Percentiles rank a stretch among this genome's conserved stretches.
phyloP scores from a whole-genome alignment of 1,140 invertebrate species.

The Drosophila lacteicornis region DNA sequence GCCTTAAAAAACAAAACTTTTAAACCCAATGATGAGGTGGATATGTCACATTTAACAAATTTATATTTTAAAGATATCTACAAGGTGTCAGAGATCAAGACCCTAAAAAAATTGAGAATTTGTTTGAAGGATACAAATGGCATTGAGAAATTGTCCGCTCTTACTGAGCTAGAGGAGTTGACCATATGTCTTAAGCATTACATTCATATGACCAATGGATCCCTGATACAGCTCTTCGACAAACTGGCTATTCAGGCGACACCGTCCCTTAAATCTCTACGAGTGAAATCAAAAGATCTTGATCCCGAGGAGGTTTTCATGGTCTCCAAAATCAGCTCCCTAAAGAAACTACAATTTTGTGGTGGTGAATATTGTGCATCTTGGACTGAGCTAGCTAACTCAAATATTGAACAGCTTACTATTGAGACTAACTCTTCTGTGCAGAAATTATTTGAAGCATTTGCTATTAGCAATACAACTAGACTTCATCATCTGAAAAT shows the following conservation, averaged over 20 bases:
- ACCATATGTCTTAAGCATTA: background rate
- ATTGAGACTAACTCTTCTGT: too few relatives aligned
- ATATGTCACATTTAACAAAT: background rate
- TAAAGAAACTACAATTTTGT: background rate
- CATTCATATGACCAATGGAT: background rate
- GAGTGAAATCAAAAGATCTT: background rate
- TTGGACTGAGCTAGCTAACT: background rate
- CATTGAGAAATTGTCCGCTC: background rate
- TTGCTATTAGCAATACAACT: too few relatives aligned
- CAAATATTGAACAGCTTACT: slow-evolving; percentile 1
- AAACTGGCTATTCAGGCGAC: background rate
- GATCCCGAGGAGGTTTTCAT: background rate
- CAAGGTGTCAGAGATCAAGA: background rate
- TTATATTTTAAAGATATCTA: background rate
- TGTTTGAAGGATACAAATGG: background rate
- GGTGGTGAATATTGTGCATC: background rate
- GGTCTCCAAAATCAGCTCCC: background rate
- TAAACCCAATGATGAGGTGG: background rate
- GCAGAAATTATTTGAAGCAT: too few relatives aligned
- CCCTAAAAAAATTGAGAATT: background rate
- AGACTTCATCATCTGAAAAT: too few relatives aligned
- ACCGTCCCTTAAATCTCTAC: background rate
- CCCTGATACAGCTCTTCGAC: background rate
- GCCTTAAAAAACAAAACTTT: background rate
- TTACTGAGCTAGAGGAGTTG: background rate